Base-by-base conservation (phyloP, 2,888 invertebrate species). In the Drosophila rubida region DNA sequence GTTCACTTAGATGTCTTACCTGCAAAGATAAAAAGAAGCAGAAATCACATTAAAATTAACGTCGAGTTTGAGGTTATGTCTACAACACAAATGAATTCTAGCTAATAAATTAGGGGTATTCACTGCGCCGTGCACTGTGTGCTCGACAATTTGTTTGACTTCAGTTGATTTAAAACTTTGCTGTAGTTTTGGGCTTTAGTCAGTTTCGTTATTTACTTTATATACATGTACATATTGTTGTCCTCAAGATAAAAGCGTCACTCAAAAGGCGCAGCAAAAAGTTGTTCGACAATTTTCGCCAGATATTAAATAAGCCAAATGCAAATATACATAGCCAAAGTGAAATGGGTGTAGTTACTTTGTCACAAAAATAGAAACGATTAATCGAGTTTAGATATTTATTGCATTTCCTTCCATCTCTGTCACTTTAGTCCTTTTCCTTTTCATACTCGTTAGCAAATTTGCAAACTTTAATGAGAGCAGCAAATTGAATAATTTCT, bases 1-100 rank as follows among this genome's bases (percentile, higher is more conserved):
- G 50, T 62, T 70, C 45, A 53, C 22, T 67, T 42, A 39, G 63
- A 59, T 77, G 72, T 77, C 75, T 82, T 82, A 86, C 86, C 86
- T 82, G 84, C 5, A 82, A 86, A 9, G 25, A 63, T 13, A 62
- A 11, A 30, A 30, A 27, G 32, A 58, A 9, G 30, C 6, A 55
- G 44, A 69, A 46, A 22, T 39, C 35, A 37, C 35, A 37, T 37
- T 37, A 7, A 54, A 50, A 60, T 27, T 66, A 41, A 0, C 5
- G 8, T 9, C 44, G 8, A 27, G 16, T 51, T 41, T n/a, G 16
- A 39, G 25, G 39, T 51, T 51, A 50, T 39, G 37, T 50, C 6
- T 49, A 8, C 22, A 49, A 6, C 27, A 27, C 27, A 27, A 27
- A 22, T 32, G 9, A 39, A 16, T 25, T 25, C 7, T 4, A 39